Percentiles rank a stretch among this genome's conserved stretches.
Evolutionary conservation across 2,797 vertebrate species (phyloP).

Genomic region (Paedocypris micromegethes): DNA sequence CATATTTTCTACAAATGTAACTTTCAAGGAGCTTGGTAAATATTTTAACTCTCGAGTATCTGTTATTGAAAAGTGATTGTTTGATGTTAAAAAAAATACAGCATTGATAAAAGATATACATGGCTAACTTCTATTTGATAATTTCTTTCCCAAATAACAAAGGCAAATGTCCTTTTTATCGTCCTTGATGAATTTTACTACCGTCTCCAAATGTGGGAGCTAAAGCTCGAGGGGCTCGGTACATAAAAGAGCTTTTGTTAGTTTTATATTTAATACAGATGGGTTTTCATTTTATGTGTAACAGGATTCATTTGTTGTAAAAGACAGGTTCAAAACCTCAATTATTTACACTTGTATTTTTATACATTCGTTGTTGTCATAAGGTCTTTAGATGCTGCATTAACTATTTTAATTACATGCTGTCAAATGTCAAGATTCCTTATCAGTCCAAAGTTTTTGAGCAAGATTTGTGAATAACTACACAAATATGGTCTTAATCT

Average conservation of each 20-base stretch:
- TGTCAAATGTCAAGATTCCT: neutral
- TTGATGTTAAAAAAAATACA: neutral
- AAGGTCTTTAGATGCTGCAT: neutral
- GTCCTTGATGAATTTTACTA: slow-evolving; percentile 7
- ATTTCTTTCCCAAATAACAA: neutral
- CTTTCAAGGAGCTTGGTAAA: slow-evolving; percentile 4
- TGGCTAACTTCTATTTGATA: neutral
- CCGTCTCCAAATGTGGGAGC: neutral
- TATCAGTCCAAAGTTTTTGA: neutral
- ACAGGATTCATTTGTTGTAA: neutral
- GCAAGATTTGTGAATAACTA: no score
- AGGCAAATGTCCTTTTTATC: slow-evolving; percentile 5
- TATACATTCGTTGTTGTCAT: neutral
- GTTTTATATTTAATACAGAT: neutral
- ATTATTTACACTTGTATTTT: neutral
- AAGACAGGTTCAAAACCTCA: neutral
- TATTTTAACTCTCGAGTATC: slow-evolving; percentile 2
- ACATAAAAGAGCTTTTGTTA: neutral
- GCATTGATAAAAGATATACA: neutral
- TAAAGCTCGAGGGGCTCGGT: neutral
- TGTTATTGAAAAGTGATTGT: slow-evolving; percentile 8
- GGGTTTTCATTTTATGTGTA: neutral
- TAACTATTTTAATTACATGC: neutral
- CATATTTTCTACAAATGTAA: neutral
- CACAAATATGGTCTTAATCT: no score